These are phyloP conservation scores for Hylaea fasciaria DNA, from an alignment of 2,888 invertebrate genomes.

Conservation along the genomic window DNA sequence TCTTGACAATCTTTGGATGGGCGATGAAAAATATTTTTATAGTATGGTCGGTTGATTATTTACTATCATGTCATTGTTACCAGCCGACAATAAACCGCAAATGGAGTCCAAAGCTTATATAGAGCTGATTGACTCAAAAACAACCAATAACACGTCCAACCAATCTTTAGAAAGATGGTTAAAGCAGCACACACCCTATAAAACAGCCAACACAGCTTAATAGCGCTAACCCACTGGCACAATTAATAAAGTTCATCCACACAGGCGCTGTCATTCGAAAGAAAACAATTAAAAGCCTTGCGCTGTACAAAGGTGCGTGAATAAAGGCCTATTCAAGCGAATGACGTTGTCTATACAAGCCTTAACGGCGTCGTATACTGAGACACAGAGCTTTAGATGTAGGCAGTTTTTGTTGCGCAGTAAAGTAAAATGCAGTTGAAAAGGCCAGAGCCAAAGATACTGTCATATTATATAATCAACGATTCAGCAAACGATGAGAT, in stretches of 20 bases:
- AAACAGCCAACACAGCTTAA: constrained; percentile 21
- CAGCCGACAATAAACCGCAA: no score
- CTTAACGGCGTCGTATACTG: background rate
- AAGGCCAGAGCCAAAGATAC: no score
- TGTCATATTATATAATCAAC: no score
- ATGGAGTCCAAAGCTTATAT: no score
- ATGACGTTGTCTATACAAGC: constrained; percentile 29
- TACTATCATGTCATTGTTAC: no score
- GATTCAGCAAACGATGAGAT: no score
- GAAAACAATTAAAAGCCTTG: constrained; percentile 37
- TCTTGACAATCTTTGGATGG: no score
- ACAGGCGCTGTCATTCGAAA: constrained; percentile 32
- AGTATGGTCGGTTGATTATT: no score
- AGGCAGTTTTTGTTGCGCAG: background rate
- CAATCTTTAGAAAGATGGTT: background rate
- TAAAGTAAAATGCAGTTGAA: no score
- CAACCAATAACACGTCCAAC: background rate
- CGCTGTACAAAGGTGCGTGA: constrained; percentile 31
- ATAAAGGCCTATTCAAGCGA: constrained; percentile 47
- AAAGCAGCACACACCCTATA: background rate
- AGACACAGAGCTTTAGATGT: background rate
- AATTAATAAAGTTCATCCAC: constrained; percentile 34
- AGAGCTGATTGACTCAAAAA: no score
- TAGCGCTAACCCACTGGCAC: constrained; percentile 33
- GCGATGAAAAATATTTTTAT: no score